These are phyloP conservation scores for Panagrolaimus sp. DNA, from an alignment of 1,140 invertebrate species.

Conservation along the genomic window DNA sequence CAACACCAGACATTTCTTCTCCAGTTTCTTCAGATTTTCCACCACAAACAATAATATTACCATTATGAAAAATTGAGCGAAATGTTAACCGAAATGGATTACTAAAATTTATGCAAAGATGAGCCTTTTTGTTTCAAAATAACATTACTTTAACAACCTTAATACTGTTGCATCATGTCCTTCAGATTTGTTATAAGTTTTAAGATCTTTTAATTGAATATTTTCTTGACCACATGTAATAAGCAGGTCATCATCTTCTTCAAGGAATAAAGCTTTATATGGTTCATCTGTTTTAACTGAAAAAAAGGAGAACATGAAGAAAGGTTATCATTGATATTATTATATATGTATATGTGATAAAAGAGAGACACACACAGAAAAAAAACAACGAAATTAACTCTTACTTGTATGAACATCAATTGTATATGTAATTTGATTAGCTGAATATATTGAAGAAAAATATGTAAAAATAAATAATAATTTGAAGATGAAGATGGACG, in stretches of 20 bases:
- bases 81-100: constrained; percentile 2
- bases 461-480: too few relatives aligned
- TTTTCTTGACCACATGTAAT: too few relatives aligned
- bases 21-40: constrained; percentile 7
- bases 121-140: too few relatives aligned
- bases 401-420: constrained; percentile 14
- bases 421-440: constrained; percentile 2
- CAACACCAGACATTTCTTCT: constrained; percentile 7
- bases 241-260: neutral
- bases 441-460: too few relatives aligned
- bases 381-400: neutral
- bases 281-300: neutral
- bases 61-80: constrained; percentile 11
- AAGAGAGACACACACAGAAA: too few relatives aligned
- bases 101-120: too few relatives aligned
- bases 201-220: too few relatives aligned
- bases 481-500: too few relatives aligned
- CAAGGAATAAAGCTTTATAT: constrained; percentile 1
- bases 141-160: too few relatives aligned
- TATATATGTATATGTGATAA: neutral
- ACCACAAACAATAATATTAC: neutral
- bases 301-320: neutral
- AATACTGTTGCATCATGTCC: too few relatives aligned
- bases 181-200: too few relatives aligned
- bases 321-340: neutral